Conservation (phyloP, 2,888 invertebrate species). For the Watsonalla binaria region DNA sequence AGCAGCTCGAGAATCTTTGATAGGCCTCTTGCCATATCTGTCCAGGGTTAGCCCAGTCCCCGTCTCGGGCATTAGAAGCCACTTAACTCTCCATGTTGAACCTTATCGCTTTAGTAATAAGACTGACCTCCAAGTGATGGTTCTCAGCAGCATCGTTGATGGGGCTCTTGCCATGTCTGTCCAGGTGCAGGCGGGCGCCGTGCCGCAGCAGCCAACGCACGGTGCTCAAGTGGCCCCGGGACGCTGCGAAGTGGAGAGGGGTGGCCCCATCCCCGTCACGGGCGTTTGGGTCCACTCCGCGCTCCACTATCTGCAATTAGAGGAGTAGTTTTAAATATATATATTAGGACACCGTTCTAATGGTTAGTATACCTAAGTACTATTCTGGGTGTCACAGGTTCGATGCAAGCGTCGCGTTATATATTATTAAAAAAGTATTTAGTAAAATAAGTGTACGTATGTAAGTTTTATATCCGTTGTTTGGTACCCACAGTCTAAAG, state of each 20-base stretch:
- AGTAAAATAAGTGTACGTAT: no score
- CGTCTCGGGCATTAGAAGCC: constrained; percentile 90
- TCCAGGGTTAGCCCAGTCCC: constrained; percentile 93
- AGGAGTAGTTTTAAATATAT: not conserved
- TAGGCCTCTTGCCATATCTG: constrained; percentile 86
- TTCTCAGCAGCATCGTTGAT: constrained; percentile 95
- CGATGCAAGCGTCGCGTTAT: no score
- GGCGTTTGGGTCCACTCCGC: constrained; percentile 90
- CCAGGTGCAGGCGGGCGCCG: constrained; percentile 88
- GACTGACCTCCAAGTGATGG: constrained; percentile 88
- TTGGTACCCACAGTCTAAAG: no score
- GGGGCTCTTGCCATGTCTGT: constrained; percentile 93
- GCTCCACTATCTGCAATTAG: constrained; percentile 83
- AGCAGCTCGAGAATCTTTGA: no score
- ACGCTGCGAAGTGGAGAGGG: constrained; percentile 92
- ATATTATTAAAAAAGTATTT: no score
- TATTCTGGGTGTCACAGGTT: no score
- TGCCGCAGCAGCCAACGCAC: constrained; percentile 91
- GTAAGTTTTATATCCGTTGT: no score
- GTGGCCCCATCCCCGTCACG: constrained; percentile 94
- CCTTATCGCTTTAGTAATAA: not conserved
- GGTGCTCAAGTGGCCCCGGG: constrained; percentile 88
- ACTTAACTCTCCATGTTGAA: constrained; percentile 85
- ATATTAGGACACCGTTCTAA: no score
- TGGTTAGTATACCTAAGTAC: no score